Percentiles rank a stretch among this genome's conserved stretches.
phyloP scores from a whole-genome alignment of 2,113 vertebrate species.

The Dolichallabes microphthalmus region DNA sequence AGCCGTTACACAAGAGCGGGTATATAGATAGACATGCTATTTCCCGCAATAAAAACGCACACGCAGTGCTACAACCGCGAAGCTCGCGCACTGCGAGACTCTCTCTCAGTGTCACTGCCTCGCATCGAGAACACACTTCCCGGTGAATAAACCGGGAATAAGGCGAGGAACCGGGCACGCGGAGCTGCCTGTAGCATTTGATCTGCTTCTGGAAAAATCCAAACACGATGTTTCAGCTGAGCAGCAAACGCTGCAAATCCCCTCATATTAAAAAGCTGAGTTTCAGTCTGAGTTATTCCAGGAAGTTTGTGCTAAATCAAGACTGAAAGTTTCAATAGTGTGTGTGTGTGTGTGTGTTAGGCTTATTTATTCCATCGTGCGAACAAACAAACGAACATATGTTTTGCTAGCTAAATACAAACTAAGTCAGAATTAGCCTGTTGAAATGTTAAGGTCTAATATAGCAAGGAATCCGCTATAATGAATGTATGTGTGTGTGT shows the following conservation, averaged over 20 bases:
- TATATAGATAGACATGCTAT: not conserved
- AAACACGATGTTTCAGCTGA: not conserved
- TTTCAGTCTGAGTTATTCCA: not conserved
- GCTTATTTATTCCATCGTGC: not conserved
- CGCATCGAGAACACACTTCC: not conserved
- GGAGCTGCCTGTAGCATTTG: not conserved
- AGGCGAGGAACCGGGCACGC: not conserved
- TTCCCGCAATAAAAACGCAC: not conserved
- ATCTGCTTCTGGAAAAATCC: not conserved
- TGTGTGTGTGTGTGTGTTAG: not conserved
- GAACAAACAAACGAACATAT: not conserved
- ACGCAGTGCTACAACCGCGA: not conserved
- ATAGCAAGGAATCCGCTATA: not conserved
- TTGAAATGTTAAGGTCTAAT: not conserved
- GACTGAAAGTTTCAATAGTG: not conserved
- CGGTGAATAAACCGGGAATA: not conserved
- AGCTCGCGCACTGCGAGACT: not conserved
- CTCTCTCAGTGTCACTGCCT: not conserved
- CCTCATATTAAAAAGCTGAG: not conserved
- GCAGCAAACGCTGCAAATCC: not conserved
- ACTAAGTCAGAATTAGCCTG: not conserved
- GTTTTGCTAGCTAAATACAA: not conserved
- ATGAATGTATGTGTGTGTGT: too few species aligned
- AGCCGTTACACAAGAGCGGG: constrained; percentile 67
- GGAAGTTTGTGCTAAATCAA: constrained; percentile 22